These are phyloP conservation scores for Macrosoma leucophasiata DNA, from an alignment of 2,888 invertebrate genomes.

Conservation along the genomic window DNA sequence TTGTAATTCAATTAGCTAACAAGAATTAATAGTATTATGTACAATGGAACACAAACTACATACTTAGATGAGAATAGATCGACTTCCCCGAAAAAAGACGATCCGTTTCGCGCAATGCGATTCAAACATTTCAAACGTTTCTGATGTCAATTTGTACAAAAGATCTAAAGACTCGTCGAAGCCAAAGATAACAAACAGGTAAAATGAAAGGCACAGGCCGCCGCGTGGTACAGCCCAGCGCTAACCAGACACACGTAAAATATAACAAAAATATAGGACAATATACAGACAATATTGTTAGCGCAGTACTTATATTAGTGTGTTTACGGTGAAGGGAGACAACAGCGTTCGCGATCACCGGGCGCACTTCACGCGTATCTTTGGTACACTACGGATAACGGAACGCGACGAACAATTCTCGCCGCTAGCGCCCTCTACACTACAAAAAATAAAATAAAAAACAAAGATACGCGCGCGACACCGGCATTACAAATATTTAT, in stretches of 20 bases:
- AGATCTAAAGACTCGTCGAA: no score
- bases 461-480: conserved; percentile 36
- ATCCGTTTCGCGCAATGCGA: no score
- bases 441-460: conserved; percentile 30
- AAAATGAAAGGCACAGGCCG: no score
- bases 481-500: conserved; percentile 41
- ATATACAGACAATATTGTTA: conserved; percentile 62
- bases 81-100: no score
- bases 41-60: no score
- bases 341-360: conserved; percentile 54
- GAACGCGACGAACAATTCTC: conserved; percentile 22
- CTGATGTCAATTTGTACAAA: no score
- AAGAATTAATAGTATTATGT: no score
- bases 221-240: conserved; percentile 55
- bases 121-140: no score
- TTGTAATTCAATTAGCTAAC: no score
- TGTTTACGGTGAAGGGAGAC: conserved; percentile 58
- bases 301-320: conserved; percentile 58
- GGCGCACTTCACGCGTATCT: conserved; percentile 25
- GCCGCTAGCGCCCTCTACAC: conserved; percentile 26
- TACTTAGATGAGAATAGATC: no score
- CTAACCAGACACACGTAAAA: conserved; percentile 63
- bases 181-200: no score
- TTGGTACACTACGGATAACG: conserved; percentile 26
- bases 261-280: conserved; percentile 74